These are phyloP conservation scores for Aphrocallistes beatrix DNA, from an alignment of 37 sponge, comb jelly and placozoan genomes.

Conservation along the genomic window DNA sequence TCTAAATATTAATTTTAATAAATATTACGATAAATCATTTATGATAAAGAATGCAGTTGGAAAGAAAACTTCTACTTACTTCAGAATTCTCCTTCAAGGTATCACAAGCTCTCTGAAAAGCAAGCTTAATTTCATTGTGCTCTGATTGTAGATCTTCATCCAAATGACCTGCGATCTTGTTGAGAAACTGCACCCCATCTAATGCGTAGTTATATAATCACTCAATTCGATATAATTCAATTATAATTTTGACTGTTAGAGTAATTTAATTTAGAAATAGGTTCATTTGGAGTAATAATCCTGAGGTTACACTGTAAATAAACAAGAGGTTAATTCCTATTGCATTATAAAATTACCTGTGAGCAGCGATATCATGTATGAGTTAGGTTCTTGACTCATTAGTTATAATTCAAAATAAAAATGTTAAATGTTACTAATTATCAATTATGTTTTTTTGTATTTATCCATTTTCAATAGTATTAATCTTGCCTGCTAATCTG, in stretches of 20 bases:
- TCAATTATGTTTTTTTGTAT: no score
- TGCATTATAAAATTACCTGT: neutral
- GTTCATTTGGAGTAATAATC: no score
- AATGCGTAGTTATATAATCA: no score
- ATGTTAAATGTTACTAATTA: no score
- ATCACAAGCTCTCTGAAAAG: neutral
- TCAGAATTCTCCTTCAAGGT: neutral
- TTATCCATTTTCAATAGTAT: no score
- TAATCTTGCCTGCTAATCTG: no score
- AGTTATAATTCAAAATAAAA: no score
- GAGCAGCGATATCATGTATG: neutral
- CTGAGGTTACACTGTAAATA: neutral
- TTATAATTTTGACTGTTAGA: no score
- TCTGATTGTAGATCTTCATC: neutral
- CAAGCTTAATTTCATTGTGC: neutral
- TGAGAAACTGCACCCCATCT: neutral
- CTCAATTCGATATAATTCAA: no score
- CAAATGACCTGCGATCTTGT: neutral
- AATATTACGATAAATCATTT: neutral
- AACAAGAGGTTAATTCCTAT: no score
- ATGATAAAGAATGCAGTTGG: no score
- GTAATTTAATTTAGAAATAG: no score
- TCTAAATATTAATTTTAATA: neutral
- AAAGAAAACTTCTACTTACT: neutral
- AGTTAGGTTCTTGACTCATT: neutral